Evolutionary conservation across 2,888 invertebrate genomes (phyloP), one percentile per base, ranked within the genome.

Genomic region (Noctua pronuba): DNA sequence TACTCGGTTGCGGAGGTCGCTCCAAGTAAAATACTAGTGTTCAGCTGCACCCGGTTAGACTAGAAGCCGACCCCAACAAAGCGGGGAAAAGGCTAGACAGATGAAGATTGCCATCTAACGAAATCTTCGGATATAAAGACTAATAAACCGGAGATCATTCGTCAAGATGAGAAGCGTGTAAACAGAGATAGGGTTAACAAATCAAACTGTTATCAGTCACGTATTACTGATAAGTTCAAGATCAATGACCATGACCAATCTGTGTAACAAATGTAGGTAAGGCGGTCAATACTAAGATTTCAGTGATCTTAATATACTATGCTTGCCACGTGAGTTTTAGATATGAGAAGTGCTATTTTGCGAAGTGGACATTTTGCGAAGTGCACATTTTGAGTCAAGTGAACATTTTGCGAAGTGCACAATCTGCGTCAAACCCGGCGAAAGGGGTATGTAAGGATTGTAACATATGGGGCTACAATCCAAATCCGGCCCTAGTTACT

Each of bases 151-250:
- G 21, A 64, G 31, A 67, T 73, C 66, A 64, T 2, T 38, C 18
- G 64, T 46, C 69, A 38, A 83, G 72, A 84, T 79, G 60, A 21
- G 38, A 55, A 31, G 13, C 52, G 60, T 28, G 64, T 69, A 67
- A 31, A 79, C 28, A 73, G 7, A 67, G 11, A 83, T 28, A 46
- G n/a, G n/a, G 24, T 16, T 13, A 60, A 71, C 44, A 65, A 83
- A 70, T 60, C 24, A 46, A 10, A 38, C 41, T n/a, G 16, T 38
- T 91, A 92, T 92, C 92, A 88, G 91, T 92, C 93, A 93, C 93
- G 92, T 93, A 93, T 75, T 66, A 31, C 49, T 84, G 91, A 90
- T 90, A 89, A 80, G 46, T 75, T 5, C 84, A 86, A 90, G 92
- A 91, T 91, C 92, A 92, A 87, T 55, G 21, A 28, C 38, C n/a